Percentiles rank a stretch among this genome's conserved stretches.
phyloP scores from a whole-genome alignment of 2,113 vertebrate genomes.

The Oncorhynchus nerka region DNA sequence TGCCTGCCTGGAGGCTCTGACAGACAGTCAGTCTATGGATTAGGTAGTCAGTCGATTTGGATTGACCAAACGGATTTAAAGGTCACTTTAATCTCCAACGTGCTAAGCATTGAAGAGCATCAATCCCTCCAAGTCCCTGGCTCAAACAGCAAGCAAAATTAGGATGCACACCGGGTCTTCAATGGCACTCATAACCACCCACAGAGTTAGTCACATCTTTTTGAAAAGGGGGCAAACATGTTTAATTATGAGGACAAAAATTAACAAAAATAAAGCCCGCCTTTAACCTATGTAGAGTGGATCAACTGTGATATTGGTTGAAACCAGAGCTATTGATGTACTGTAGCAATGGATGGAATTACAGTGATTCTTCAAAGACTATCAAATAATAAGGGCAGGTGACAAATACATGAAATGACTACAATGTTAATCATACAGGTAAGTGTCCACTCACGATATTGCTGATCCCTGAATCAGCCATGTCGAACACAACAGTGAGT shows the following conservation, averaged over 20 bases:
- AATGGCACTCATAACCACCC: conserved; percentile 12
- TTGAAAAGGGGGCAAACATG: neutral
- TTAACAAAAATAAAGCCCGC: neutral
- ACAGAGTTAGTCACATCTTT: neutral
- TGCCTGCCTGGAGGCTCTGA: conserved; percentile 25
- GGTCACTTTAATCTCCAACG: conserved; percentile 68
- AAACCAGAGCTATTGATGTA: neutral
- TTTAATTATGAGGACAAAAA: neutral
- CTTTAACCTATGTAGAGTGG: neutral
- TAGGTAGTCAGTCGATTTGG: conserved; percentile 49
- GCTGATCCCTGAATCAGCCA: conserved; percentile 89
- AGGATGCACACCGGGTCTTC: conserved; percentile 17
- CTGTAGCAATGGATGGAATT: too few relatives aligned
- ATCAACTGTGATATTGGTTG: neutral
- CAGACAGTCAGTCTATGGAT: conserved; percentile 55
- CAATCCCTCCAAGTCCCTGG: conserved; percentile 38
- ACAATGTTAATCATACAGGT: neutral
- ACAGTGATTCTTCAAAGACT: too few relatives aligned
- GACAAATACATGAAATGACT: neutral
- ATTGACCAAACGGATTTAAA: conserved; percentile 70
- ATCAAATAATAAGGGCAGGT: too few relatives aligned
- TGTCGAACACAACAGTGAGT: conserved; percentile 93
- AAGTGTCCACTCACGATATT: conserved; percentile 85
- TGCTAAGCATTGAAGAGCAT: conserved; percentile 58
- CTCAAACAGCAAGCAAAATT: conserved; percentile 35